Percentiles rank a stretch among this genome's conserved stretches.
Conservation (phyloP, 2,888 invertebrate genomes). For the Sussaba pulchella region DNA sequence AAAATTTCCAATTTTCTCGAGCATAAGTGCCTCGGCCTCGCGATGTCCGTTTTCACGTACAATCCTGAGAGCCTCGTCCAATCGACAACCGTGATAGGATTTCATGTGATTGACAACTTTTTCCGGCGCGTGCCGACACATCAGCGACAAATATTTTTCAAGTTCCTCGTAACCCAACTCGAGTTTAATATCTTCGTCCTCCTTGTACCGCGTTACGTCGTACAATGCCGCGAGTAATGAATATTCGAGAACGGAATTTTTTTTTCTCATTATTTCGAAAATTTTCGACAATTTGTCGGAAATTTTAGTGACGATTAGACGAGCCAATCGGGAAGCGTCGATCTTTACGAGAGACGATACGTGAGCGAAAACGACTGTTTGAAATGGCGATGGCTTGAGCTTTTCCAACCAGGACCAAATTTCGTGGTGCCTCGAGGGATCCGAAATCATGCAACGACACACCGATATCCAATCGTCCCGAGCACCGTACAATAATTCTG, state of each 20-base stretch:
- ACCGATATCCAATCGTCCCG: slow-evolving; percentile 82
- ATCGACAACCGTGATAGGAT: slow-evolving; percentile 85
- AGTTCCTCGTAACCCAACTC: slow-evolving; percentile 79
- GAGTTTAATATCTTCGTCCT: slow-evolving; percentile 73
- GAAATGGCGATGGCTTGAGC: slow-evolving; percentile 75
- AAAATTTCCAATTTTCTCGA: slow-evolving; percentile 91
- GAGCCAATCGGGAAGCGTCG: slow-evolving; percentile 76
- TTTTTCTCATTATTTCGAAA: slow-evolving; percentile 77
- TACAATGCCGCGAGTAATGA: slow-evolving; percentile 76
- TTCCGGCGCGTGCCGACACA: slow-evolving; percentile 81
- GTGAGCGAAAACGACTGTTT: slow-evolving; percentile 75
- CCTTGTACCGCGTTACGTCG: slow-evolving; percentile 76
- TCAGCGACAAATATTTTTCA: slow-evolving; percentile 81
- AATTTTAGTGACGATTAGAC: slow-evolving; percentile 77
- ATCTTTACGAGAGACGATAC: slow-evolving; percentile 74
- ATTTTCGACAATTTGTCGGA: slow-evolving; percentile 79
- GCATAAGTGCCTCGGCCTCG: slow-evolving; percentile 89
- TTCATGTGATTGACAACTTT: slow-evolving; percentile 79
- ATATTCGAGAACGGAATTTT: slow-evolving; percentile 78
- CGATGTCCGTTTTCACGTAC: slow-evolving; percentile 87
- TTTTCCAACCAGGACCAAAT: slow-evolving; percentile 80
- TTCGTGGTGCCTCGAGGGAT: slow-evolving; percentile 77
- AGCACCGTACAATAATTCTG: slow-evolving; percentile 79
- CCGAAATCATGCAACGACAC: slow-evolving; percentile 80
- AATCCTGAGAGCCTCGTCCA: slow-evolving; percentile 88